A percentile compares a stretch with the other conserved stretches of the same genome.
phyloP scores from a whole-genome alignment of 1,140 invertebrate species.

The Eumaeus atala region DNA sequence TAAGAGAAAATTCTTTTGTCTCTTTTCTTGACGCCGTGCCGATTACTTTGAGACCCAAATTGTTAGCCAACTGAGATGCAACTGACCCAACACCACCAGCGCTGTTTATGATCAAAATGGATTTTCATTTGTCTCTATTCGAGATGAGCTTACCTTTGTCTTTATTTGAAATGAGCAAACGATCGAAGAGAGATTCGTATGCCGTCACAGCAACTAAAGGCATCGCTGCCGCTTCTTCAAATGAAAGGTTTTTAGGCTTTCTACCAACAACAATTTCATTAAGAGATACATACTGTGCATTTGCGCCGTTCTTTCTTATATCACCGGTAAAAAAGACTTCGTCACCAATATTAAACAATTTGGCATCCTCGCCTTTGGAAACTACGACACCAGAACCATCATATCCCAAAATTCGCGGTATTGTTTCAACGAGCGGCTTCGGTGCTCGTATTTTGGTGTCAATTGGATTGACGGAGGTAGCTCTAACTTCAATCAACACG shows the following conservation, averaged over 20 bases:
- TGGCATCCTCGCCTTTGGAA: constrained; percentile 38
- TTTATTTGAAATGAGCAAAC: constrained; percentile 30
- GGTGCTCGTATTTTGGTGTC: constrained; percentile 46
- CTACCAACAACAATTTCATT: constrained; percentile 42
- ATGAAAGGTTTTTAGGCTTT: constrained; percentile 39
- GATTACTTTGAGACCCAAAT: constrained; percentile 49
- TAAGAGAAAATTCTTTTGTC: constrained; percentile 36
- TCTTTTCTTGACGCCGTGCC: constrained; percentile 53
- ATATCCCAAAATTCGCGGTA: constrained; percentile 52
- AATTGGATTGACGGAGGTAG: too few species aligned
- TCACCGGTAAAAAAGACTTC: constrained; percentile 56
- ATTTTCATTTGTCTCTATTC: constrained; percentile 38
- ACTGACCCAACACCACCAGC: constrained; percentile 46
- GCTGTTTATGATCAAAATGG: too few species aligned
- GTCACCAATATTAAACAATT: constrained; percentile 45
- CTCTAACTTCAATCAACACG: too few species aligned
- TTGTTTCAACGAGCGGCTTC: constrained; percentile 37
- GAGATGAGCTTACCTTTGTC: constrained; percentile 32
- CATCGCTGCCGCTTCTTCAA: too few species aligned
- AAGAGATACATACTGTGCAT: constrained; percentile 53
- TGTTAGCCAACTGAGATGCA: constrained; percentile 47
- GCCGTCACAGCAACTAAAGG: too few species aligned
- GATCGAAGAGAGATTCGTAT: too few species aligned
- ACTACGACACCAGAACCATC: constrained; percentile 52
- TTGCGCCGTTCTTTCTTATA: constrained; percentile 46